phyloP scores from a whole-genome alignment of 2,113 vertebrate species.

The Oncorhynchus mykiss region DNA sequence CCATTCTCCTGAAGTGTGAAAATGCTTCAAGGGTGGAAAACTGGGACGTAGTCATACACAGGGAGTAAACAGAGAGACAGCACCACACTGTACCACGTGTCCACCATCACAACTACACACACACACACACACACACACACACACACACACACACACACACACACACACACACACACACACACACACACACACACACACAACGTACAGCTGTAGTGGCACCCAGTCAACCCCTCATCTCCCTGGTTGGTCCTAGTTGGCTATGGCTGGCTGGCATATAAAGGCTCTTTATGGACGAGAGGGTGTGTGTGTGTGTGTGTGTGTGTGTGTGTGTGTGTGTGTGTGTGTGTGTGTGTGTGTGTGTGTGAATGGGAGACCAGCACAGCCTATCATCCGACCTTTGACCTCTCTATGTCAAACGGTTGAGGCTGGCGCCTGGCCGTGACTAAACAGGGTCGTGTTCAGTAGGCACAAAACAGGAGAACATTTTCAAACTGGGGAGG shows the following conservation, averaged over 20 bases:
- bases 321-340: background rate
- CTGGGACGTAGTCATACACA: too few relatives aligned
- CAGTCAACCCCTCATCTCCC: background rate
- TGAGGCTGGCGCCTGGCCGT: background rate
- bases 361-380: constrained; percentile 1
- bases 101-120: background rate
- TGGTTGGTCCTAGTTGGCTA: background rate
- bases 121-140: background rate
- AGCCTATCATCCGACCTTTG: background rate
- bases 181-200: too few relatives aligned
- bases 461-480: too few relatives aligned
- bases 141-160: background rate
- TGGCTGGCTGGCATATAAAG: background rate
- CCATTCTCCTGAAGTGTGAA: too few relatives aligned
- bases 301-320: background rate
- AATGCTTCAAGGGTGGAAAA: too few relatives aligned
- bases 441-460: too few relatives aligned
- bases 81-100: background rate
- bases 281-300: background rate
- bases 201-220: too few relatives aligned
- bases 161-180: background rate
- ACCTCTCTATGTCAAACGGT: background rate
- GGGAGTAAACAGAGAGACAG: background rate
- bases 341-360: background rate
- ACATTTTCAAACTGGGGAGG: too few relatives aligned